Conservation (phyloP, 2,113 vertebrate species). For the Amblyopsis rosae region DNA sequence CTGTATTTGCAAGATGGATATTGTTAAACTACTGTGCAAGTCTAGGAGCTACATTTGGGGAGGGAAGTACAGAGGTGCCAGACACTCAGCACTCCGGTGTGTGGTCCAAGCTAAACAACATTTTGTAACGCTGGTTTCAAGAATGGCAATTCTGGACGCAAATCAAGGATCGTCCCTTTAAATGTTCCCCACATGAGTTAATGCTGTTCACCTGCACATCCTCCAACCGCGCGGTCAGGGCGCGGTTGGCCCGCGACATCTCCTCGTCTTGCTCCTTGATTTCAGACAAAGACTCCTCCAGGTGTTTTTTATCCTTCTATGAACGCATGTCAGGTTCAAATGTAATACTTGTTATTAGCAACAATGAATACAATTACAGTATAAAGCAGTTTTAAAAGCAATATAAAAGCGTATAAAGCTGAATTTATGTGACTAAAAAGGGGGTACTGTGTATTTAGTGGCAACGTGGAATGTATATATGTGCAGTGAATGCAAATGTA, state of each 20-base stretch:
- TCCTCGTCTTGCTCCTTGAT: conserved; percentile 83
- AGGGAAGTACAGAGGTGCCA: not conserved
- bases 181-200: not conserved
- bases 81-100: too few relatives aligned
- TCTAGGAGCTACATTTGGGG: too few relatives aligned
- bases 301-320: conserved; percentile 83
- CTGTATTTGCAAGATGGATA: too few relatives aligned
- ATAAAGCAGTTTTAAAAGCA: not conserved
- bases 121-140: too few relatives aligned
- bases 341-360: not conserved
- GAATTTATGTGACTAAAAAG: too few relatives aligned
- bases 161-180: not conserved
- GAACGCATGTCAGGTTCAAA: conserved; percentile 5
- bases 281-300: conserved; percentile 78
- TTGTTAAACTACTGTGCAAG: not conserved
- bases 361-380: not conserved
- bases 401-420: too few relatives aligned
- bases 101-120: too few relatives aligned
- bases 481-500: too few relatives aligned
- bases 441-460: not conserved
- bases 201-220: conserved; percentile 80
- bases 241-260: conserved; percentile 73
- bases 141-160: too few relatives aligned
- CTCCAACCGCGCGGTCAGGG: conserved; percentile 82
- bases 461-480: not conserved